Evolutionary conservation across 2,113 vertebrate species (phyloP).

Genomic region (Agapornis roseicollis): DNA sequence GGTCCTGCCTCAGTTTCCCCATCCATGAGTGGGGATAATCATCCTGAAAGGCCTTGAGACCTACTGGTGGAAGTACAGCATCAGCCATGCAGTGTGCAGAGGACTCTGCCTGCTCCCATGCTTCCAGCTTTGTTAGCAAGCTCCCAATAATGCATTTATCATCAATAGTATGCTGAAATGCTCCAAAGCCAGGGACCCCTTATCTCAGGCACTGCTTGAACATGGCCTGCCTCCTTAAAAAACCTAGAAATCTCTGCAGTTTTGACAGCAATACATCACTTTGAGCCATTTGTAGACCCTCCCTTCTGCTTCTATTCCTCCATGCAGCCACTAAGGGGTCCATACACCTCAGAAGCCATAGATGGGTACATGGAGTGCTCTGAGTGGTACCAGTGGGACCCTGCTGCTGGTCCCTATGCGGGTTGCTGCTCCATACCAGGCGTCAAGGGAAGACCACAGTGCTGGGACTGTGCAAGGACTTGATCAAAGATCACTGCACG

Average conservation of each 20-base stretch:
- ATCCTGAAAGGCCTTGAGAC: background rate
- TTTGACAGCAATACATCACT: background rate
- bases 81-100: background rate
- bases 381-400: rapidly evolving
- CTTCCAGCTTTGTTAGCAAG: background rate
- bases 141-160: background rate
- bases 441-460: rapidly evolving
- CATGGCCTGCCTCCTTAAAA: background rate
- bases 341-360: background rate
- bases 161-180: rapidly evolving
- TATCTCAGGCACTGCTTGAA: background rate
- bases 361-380: background rate
- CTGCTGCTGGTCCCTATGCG: rapidly evolving
- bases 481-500: background rate
- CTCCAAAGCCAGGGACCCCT: background rate
- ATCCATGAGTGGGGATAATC: background rate
- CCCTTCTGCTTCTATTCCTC: background rate
- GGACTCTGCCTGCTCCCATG: background rate
- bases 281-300: background rate
- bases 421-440: background rate
- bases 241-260: background rate
- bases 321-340: background rate
- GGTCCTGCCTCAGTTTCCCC: background rate
- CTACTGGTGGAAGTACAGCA: background rate
- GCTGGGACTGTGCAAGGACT: background rate